Base-by-base conservation (phyloP, 2,113 vertebrate genomes). In the Formicarius rufipectus region DNA sequence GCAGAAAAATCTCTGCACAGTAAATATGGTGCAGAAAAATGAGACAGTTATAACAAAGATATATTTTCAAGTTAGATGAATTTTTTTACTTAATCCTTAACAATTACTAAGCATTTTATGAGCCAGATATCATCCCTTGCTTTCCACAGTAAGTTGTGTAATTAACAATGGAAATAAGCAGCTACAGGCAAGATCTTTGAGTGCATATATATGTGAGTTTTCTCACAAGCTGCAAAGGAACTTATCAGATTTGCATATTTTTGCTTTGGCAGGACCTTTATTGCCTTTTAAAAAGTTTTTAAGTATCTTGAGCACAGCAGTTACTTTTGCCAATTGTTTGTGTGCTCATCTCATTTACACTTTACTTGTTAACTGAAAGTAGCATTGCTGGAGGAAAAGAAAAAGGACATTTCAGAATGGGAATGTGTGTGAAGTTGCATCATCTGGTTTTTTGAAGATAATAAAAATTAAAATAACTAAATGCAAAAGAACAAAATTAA, bases 111-210 rank as follows among this genome's bases (percentile, higher is more conserved):
- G 16, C 35, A 67, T 74, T 79, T 95, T 92, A 89, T 92, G 68
- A 96, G 64, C 66, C 59, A 89, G 81, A 80, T 95, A 85, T 15
- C 21, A 49, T 83, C 93, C 22, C 52, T 97, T 95, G 75, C 50
- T 91, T 97, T 96, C 67, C 59, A 74, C 53, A 85, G 58, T 63
- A 77, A 93, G 44, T 45, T 92, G 80, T 79, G 22, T 92, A 96
- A 96, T 97, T 98, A 97, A 97, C 88, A 95, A 77, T 90, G 90
- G 89, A 96, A 92, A 94, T 82, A 56, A 95, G 74, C 94, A 92
- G 93, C 85, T 97, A 91, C 28, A 94, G 92, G 96, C 85, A 94
- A 97, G 63, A 91, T 89, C 60, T 95, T 92, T 95, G 31, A 71
- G 10, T 84, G 19, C 64, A 1, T 42, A 16, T 75, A 60, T 93